phyloP scores from a whole-genome alignment of 2,113 vertebrate species.

The Mastomys coucha region DNA sequence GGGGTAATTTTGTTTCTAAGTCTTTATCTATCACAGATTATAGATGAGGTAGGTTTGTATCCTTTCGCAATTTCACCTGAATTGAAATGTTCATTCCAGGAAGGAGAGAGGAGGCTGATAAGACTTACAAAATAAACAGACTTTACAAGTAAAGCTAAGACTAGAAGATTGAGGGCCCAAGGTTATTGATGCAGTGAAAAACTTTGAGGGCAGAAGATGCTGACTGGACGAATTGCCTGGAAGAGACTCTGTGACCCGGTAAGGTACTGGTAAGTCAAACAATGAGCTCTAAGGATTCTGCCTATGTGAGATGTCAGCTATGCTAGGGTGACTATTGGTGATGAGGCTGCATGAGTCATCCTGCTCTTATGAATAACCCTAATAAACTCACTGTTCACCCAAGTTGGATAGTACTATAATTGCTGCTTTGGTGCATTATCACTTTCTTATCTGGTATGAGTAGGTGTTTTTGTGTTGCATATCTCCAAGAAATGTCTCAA shows the following conservation, averaged over 20 bases:
- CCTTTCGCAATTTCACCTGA: neutral
- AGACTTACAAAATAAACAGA: neutral
- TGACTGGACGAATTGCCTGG: accelerated
- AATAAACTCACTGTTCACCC: neutral
- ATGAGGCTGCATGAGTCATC: neutral
- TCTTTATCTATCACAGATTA: neutral
- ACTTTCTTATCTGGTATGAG: neutral
- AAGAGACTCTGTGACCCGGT: neutral
- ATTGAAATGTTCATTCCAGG: neutral
- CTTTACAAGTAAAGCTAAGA: neutral
- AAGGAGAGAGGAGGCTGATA: neutral
- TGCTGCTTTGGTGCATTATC: neutral
- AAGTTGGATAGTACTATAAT: neutral
- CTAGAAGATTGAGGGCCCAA: neutral
- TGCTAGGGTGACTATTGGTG: neutral
- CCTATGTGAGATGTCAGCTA: neutral
- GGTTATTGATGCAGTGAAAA: neutral
- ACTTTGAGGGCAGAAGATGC: neutral
- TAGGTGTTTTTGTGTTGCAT: neutral
- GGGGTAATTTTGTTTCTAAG: neutral
- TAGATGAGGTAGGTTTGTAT: neutral
- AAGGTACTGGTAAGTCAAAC: too few species aligned
- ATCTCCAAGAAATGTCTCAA: neutral
- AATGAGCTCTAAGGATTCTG: neutral
- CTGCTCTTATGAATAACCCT: neutral